Evolutionary conservation across 2,888 invertebrate species (phyloP), one percentile per base, ranked within the genome.

Genomic region (Limnephilus rhombicus): DNA sequence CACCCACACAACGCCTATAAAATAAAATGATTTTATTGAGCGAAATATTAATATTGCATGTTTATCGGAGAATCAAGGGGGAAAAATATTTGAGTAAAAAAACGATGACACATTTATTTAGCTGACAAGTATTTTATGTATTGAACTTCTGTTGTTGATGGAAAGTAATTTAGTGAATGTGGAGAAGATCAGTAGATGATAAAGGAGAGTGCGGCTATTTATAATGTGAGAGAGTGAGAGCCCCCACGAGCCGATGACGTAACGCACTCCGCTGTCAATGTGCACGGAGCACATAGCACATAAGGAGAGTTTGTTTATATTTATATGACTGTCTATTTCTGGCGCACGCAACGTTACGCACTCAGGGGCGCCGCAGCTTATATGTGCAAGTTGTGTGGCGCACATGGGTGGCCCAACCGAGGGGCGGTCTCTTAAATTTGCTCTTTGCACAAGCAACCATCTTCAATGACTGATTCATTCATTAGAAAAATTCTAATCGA

Each of bases 211-310:
- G 24, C 9, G n/a, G 9, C 68, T 68, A 68, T 68, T 68, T 68
- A 68, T 68, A 68, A 68, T 68, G 68, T 68, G n/a, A 68, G 41
- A 41, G 41, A 5, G 9, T 37, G 41, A 41, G 68, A 68, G 68
- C 68, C 68, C 68, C 68, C 68, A 68, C 68, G 24, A 68, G 68
- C 68, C 68, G 68, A 68, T 68, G 68, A 68, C 68, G 68, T 68
- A 68, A n/a, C 68, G 68, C 68, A 68, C 68, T 9, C 9, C n/a
- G 68, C 68, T 68, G 68, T 68, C 68, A 68, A 68, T 68, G 68
- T 68, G 68, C 68, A n/a, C 68, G 68, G 68, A 68, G 68, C 68
- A 68, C 68, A 68, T 68, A 68, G n/a, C 68, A 68, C 68, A 68
- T 68, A 68, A 68, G 68, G 68, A 68, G 68, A 24, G 68, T 68